phyloP scores from a whole-genome alignment of 2,113 vertebrate species.

The Machaerirhynchus nigripectus region DNA sequence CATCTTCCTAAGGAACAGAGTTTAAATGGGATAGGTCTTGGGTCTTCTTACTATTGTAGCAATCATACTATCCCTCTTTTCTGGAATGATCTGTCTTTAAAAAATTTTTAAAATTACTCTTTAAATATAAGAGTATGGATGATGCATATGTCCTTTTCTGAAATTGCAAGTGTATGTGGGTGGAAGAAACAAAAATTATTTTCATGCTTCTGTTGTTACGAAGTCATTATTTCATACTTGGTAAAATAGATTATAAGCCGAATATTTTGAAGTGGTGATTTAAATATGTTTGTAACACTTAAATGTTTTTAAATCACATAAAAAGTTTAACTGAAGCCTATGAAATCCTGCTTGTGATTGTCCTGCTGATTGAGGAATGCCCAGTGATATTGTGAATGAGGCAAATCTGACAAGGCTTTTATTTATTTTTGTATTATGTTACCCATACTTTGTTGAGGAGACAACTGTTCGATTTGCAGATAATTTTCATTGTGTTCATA shows the following conservation, averaged over 20 bases:
- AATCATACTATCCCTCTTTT: slow-evolving; percentile 59
- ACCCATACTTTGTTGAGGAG: slow-evolving; percentile 43
- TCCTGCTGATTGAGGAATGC: slow-evolving; percentile 62
- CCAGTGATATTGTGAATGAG: slow-evolving; percentile 57
- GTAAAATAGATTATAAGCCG: slow-evolving; percentile 65
- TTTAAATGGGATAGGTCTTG: slow-evolving; percentile 13
- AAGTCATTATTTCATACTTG: slow-evolving; percentile 70
- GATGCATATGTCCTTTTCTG: slow-evolving; percentile 60
- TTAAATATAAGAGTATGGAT: slow-evolving; percentile 59
- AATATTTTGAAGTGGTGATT: slow-evolving; percentile 70
- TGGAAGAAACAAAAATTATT: slow-evolving; percentile 56
- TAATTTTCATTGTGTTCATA: slow-evolving; percentile 41
- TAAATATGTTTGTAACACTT: slow-evolving; percentile 75
- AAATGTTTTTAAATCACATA: slow-evolving; percentile 70
- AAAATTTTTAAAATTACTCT: too few relatives aligned
- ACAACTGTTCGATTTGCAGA: slow-evolving; percentile 54
- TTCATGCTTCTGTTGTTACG: slow-evolving; percentile 65
- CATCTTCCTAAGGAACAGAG: not conserved
- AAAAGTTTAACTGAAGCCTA: slow-evolving; percentile 66
- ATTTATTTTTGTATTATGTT: slow-evolving; percentile 36
- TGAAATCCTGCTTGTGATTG: slow-evolving; percentile 49
- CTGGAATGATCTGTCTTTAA: slow-evolving; percentile 61
- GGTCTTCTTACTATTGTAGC: slow-evolving; percentile 34
- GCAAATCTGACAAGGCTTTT: slow-evolving; percentile 40
- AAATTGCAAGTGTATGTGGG: slow-evolving; percentile 62